These are phyloP conservation scores for Sebastes hopkinsi DNA, from an alignment of 2,797 vertebrate genomes.

Conservation along the genomic window DNA sequence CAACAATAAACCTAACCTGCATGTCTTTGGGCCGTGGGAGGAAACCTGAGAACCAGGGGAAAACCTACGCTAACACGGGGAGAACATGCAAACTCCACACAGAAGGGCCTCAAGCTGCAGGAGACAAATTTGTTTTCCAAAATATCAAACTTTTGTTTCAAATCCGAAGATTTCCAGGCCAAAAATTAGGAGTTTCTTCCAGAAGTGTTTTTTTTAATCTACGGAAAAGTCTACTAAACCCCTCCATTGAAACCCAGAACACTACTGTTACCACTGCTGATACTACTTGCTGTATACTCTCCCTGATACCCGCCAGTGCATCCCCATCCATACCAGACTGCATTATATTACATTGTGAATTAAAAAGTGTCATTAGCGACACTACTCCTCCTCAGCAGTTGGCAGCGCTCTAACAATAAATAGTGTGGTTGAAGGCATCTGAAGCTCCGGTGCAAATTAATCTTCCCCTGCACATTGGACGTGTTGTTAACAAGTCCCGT, in stretches of 20 bases:
- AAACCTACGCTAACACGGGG: too few relatives aligned
- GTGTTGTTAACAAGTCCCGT: constrained; percentile 39
- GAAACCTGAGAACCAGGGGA: too few relatives aligned
- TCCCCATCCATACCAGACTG: background rate
- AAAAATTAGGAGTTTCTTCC: background rate
- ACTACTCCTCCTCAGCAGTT: background rate
- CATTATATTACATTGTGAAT: background rate
- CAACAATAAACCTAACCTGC: too few relatives aligned
- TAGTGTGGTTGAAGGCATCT: background rate
- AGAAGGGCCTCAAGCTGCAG: too few relatives aligned
- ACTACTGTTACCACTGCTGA: background rate
- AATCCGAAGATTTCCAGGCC: background rate
- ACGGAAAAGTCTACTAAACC: background rate
- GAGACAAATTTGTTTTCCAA: background rate
- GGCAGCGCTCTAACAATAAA: constrained; percentile 17
- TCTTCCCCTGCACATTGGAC: constrained; percentile 2
- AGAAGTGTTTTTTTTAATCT: background rate
- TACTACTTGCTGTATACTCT: background rate
- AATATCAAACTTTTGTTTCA: background rate
- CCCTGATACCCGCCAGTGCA: background rate
- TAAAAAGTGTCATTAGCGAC: background rate
- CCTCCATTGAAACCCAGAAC: background rate
- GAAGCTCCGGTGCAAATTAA: constrained; percentile 6
- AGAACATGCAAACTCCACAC: too few relatives aligned
- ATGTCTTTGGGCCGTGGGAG: too few relatives aligned